Evolutionary conservation across 2,888 invertebrate species (phyloP), one percentile per base, ranked within the genome.

Genomic region (Parapristionchus giblindavisi): DNA sequence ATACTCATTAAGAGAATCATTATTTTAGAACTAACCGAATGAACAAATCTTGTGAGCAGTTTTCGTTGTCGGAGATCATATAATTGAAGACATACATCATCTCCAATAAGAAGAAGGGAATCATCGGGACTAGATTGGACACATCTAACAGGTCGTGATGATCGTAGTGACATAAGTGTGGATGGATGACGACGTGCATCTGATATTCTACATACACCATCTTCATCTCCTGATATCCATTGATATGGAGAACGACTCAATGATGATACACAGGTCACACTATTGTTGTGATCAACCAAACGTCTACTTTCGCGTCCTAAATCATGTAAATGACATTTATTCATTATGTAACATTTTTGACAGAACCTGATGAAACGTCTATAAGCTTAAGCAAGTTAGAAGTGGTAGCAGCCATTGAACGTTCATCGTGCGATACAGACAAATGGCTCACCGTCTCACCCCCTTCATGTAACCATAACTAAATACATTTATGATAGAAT

Each of bases 1-100:
- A 70, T 14, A 4, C 24, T 11, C 8, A 27, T 27, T 24, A 43
- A 27, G 43, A 27, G 14, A 4, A 43, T 24, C 32, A 3, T 14
- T 27, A 32, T 60, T 34, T 54, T 17, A 54, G 24, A n/a, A 34
- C 70, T 29, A 3, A 71, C 71, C 3, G 71, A 71, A 58, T 71
- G 58, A 27, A 71, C 32, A 32, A 71, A 71, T 71, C 71, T 29
- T 5, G 71, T 40, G n/a, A 71, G 71, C 1, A 58, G 71, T 21
- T 71, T 71, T 27, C 71, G 11, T 29, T 71, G 71, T 58, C 71
- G 8, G 38, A 71, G 17, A 71, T 71, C 71, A n/a, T 58, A 71
- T 11, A 71, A 8, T 29, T 71, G 56, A 2, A 71, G 40, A 40
- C 40, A 71, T 0, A 58, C n/a, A 40, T 71, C 58, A 29, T 71